Conservation (phyloP, 2,113 vertebrate genomes). For the Anser brachyrhynchus region DNA sequence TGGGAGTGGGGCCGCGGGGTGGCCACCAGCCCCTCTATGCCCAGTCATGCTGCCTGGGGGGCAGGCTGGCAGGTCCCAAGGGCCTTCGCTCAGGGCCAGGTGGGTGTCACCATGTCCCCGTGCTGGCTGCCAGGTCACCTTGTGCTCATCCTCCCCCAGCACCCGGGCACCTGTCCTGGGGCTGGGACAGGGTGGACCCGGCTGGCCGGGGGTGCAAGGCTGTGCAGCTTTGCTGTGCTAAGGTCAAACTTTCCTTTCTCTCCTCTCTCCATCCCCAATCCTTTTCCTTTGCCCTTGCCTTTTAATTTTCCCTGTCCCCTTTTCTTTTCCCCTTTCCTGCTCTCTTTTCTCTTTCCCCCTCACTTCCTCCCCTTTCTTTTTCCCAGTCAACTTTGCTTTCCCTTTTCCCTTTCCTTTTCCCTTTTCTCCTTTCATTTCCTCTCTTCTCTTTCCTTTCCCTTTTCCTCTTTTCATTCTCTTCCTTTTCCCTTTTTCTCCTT, state of each 20-base stretch:
- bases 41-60: neutral
- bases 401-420: neutral
- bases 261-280: neutral
- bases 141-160: neutral
- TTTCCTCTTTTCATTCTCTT: neutral
- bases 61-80: neutral
- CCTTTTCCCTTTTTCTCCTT: neutral
- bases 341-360: neutral
- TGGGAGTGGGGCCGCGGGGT: neutral
- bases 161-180: fast-evolving
- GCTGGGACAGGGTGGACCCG: fast-evolving
- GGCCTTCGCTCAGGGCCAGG: fast-evolving
- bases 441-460: neutral
- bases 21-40: neutral
- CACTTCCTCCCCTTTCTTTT: neutral
- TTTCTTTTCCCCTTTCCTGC: neutral
- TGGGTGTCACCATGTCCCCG: neutral
- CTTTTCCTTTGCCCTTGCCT: neutral
- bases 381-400: fast-evolving
- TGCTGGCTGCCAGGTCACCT: neutral
- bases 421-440: neutral
- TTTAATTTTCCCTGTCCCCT: neutral
- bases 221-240: neutral
- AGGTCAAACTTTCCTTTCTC: neutral
- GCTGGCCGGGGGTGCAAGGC: neutral